Conservation (phyloP, 2,113 vertebrate genomes). For the Microcebus tavaratra region DNA sequence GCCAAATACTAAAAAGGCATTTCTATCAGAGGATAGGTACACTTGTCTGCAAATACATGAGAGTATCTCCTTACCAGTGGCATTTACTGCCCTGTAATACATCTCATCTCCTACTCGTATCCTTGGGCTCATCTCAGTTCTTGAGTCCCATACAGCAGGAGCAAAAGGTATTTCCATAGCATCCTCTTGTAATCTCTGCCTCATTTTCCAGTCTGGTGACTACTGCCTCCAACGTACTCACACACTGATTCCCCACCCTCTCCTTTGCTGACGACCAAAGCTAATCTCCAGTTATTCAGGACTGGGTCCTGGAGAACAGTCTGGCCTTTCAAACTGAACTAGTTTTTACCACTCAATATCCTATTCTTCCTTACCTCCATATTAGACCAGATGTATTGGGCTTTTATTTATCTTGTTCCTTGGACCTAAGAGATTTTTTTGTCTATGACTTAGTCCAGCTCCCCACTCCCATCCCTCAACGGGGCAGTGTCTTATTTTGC, state of each 20-base stretch:
- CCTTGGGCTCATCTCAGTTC: neutral
- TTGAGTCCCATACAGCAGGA: neutral
- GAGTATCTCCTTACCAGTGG: neutral
- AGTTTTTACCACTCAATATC: neutral
- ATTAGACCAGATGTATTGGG: neutral
- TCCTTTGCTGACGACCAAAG: neutral
- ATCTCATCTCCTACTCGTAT: neutral
- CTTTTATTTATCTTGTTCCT: neutral
- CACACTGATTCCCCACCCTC: neutral
- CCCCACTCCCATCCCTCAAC: rapidly evolving
- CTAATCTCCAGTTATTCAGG: neutral
- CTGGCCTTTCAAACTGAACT: neutral
- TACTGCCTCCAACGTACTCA: neutral
- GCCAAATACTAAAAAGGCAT: neutral
- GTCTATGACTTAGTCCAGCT: neutral
- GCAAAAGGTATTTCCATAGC: neutral
- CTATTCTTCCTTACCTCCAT: neutral
- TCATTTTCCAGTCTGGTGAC: neutral
- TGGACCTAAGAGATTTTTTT: neutral
- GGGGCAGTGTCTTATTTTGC: neutral
- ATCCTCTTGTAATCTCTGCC: neutral
- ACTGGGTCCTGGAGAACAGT: neutral
- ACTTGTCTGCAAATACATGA: neutral
- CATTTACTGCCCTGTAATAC: neutral
- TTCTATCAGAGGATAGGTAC: neutral